Conservation (phyloP, 2,888 invertebrate species). For the Shargacucullia verbasci region DNA sequence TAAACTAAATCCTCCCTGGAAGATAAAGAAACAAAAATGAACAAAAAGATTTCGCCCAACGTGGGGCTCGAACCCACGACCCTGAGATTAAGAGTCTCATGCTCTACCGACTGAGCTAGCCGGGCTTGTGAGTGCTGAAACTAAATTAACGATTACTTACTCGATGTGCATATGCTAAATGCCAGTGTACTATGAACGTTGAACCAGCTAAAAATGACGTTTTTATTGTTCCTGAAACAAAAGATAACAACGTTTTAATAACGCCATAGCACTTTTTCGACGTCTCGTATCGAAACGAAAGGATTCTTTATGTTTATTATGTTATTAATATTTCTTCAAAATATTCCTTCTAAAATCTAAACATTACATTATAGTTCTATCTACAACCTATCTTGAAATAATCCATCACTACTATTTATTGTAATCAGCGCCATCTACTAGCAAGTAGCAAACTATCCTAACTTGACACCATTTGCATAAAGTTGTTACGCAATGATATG, state of each 20-base stretch:
- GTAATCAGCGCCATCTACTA: constrained; percentile 63
- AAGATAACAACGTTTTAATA: constrained; percentile 25
- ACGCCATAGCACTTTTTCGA: no score
- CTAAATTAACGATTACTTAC: constrained; percentile 73
- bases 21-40: constrained; percentile 57
- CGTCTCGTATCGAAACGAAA: no score
- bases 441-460: constrained; percentile 45
- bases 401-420: neutral
- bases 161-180: constrained; percentile 97
- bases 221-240: constrained; percentile 92
- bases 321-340: no score
- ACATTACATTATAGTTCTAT: no score
- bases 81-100: constrained; percentile 90
- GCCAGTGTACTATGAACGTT: constrained; percentile 97
- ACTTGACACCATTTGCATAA: constrained; percentile 41
- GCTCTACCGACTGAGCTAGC: constrained; percentile 89
- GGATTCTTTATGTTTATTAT: no score
- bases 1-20: constrained; percentile 96
- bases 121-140: constrained; percentile 56
- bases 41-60: constrained; percentile 79
- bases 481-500: constrained; percentile 52
- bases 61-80: constrained; percentile 90
- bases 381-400: no score
- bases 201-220: constrained; percentile 95
- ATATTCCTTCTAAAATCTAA: no score